phyloP scores from a whole-genome alignment of 2,888 invertebrate species.

The Lasioglossum pauxillum region DNA sequence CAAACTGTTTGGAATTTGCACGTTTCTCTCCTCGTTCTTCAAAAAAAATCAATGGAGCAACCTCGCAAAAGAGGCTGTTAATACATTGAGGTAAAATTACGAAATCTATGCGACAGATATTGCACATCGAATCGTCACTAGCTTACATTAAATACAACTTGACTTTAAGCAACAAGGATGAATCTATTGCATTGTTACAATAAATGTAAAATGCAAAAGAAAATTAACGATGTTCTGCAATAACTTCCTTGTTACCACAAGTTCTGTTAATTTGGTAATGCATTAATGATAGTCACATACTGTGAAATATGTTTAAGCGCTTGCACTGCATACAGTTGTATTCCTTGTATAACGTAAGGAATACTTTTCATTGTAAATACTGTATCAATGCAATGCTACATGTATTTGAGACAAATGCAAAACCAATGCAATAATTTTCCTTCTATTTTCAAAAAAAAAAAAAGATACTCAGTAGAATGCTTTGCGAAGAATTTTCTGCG shows the following conservation, averaged over 20 bases:
- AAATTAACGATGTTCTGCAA: constrained; percentile 13
- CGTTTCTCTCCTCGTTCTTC: constrained; percentile 8
- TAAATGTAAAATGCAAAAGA: constrained; percentile 3
- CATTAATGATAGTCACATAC: neutral
- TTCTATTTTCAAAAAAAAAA: neutral
- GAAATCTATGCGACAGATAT: constrained; percentile 43
- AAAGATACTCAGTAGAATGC: constrained; percentile 58
- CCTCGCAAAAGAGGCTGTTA: constrained; percentile 20
- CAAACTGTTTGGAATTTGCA: constrained; percentile 9
- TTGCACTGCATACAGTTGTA: constrained; percentile 1
- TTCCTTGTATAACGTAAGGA: neutral
- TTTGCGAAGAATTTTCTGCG: constrained; percentile 93
- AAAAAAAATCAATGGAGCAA: constrained; percentile 23
- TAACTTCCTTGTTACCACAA: constrained; percentile 14
- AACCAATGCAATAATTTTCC: neutral
- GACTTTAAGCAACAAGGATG: constrained; percentile 11
- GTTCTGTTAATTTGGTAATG: constrained; percentile 34
- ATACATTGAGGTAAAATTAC: constrained; percentile 7
- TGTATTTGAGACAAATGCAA: neutral
- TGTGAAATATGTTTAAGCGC: constrained; percentile 25
- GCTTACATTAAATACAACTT: constrained; percentile 27
- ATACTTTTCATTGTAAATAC: constrained; percentile 14
- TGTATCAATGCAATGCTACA: neutral
- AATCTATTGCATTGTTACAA: constrained; percentile 1
- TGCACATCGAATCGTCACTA: constrained; percentile 47